Base-by-base conservation (phyloP, 35 echinoderm and acorn worm genomes). In the Chiridota heheva region DNA sequence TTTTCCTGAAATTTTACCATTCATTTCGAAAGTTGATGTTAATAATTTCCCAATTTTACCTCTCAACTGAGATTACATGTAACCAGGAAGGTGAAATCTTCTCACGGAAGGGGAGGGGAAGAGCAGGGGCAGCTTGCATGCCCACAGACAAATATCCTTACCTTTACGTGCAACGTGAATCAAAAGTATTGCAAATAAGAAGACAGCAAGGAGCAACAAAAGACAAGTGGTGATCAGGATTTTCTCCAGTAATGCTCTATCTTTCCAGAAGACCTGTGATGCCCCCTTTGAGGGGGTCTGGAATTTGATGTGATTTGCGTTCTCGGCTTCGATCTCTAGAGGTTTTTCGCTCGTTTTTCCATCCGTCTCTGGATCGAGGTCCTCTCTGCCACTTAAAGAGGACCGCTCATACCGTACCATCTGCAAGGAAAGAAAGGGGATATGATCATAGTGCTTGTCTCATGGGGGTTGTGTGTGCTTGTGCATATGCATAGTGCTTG, bases 401-500 rank as follows among this genome's bases (percentile, higher is more conserved):
- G 90, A 93, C 43, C 90, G 77, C 84, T 93, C 84, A 76, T 93
- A 93, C 66, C 86, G 87, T 72, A 93, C 90, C 90, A 93, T 93
- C 90, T 93, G 81, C 3, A 56, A 16, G 43, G 20, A 65, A 35
- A 27, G 38, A 49, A n/a, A 63, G 77, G 60, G 70, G 70, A 32
- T 25, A 32, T n/a, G 42, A 74, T 24, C 42, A 48, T 15, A 49
- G 40, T 13, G 70, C 18, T 8, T 42, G 60, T 22, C 28, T 36
- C 31, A 67, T 36, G 67, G 0, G n/a, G 22, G 10, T 25, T 59
- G 22, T 59, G 22, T n/a, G n/a, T 25, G 30, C 22, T 59, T n/a
- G 10, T 7, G 4, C 7, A 59, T 29, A 59, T n/a, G 56, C 30
- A 59, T 29, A 59, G 12, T 29, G 30, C 22, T 59, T n/a, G 22